Conservation (phyloP, 2,888 invertebrate genomes). For the Pristionchus exspectatus region DNA sequence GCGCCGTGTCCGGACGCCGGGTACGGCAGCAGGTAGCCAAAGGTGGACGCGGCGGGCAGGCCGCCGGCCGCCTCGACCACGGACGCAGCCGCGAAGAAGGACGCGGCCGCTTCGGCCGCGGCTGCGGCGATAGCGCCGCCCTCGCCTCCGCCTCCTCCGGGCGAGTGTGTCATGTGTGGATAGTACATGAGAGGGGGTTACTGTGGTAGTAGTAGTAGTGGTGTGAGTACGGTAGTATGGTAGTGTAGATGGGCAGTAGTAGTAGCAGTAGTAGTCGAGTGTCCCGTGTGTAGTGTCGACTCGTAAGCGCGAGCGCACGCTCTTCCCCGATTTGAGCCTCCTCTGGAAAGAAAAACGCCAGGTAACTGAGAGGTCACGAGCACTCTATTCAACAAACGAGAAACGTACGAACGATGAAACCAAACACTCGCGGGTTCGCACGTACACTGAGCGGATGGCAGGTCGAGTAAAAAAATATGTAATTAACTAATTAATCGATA, state of each 20-base stretch:
- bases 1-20: not conserved
- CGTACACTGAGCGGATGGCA: not conserved
- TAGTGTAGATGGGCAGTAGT: slow-evolving; percentile 11
- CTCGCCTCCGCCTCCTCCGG: not conserved
- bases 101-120: not conserved
- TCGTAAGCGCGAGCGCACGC: not conserved
- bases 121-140: not conserved
- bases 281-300: not conserved
- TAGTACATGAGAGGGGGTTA: slow-evolving; percentile 21
- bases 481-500: not conserved
- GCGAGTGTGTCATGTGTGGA: not conserved
- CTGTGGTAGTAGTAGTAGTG: slow-evolving; percentile 9
- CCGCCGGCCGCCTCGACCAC: not conserved
- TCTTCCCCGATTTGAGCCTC: slow-evolving; percentile 26
- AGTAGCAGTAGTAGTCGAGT: not conserved
- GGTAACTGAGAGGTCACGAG: not conserved
- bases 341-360: not conserved
- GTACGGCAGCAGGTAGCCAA: not conserved
- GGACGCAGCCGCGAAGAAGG: slow-evolving; percentile 11
- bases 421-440: not conserved
- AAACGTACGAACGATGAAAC: not conserved
- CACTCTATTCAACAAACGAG: not conserved
- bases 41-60: not conserved
- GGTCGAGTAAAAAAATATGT: not conserved
- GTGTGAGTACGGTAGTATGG: not conserved